Percentiles rank a stretch among this genome's conserved stretches.
Evolutionary conservation across 2,797 vertebrate species (phyloP).

Genomic region (Crenuchus spilurus): DNA sequence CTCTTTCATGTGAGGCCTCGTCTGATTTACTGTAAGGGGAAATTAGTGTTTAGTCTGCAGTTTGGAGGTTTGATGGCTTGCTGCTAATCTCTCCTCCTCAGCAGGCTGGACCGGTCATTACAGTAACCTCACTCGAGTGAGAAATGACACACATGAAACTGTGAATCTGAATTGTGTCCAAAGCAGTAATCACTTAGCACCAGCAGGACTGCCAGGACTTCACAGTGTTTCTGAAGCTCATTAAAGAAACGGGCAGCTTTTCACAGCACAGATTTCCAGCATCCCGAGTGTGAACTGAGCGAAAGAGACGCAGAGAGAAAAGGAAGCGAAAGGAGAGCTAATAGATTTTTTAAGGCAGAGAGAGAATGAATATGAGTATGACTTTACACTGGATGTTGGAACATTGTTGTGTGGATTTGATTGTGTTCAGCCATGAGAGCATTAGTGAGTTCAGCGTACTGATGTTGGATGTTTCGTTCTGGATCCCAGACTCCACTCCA

Average conservation of each 20-base stretch:
- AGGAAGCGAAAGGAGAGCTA: not conserved
- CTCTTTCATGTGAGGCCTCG: not conserved
- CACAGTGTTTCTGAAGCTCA: conserved; percentile 48
- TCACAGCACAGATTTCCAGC: conserved; percentile 50
- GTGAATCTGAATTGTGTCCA: conserved; percentile 36
- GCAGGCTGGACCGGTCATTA: conserved; percentile 13
- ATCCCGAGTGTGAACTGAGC: conserved; percentile 10
- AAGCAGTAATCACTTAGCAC: conserved; percentile 47
- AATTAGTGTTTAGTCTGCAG: conserved; percentile 11
- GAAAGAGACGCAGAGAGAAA: not conserved
- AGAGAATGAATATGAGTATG: not conserved
- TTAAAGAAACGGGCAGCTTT: conserved; percentile 42
- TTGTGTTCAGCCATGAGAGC: no score
- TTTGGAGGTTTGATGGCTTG: conserved; percentile 18
- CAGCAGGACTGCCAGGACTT: conserved; percentile 39
- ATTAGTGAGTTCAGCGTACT: no score
- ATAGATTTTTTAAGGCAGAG: not conserved
- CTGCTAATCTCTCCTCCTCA: conserved; percentile 3
- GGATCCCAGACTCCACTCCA: no score
- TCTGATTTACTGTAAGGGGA: conserved; percentile 6
- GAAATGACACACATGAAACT: conserved; percentile 33
- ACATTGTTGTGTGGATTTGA: no score
- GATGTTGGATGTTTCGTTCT: no score
- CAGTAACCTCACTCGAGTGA: conserved; percentile 31
- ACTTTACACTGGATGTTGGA: no score